phyloP scores from a whole-genome alignment of 2,113 vertebrate species.

The Pituophis catenifer region DNA sequence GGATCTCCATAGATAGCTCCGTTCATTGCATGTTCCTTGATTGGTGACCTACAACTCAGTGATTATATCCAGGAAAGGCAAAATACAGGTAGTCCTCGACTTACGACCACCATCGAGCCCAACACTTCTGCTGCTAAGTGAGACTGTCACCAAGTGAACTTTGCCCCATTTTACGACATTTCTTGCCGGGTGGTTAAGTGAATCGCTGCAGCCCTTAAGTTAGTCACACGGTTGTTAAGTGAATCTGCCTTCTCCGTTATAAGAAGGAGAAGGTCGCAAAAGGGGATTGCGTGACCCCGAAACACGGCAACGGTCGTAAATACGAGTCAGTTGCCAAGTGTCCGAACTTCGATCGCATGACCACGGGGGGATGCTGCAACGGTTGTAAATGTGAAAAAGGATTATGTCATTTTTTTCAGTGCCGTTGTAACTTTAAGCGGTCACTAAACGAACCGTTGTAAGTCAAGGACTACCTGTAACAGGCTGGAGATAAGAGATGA shows the following conservation, averaged over 20 bases:
- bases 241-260: too few relatives aligned
- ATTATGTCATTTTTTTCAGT: neutral
- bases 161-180: too few relatives aligned
- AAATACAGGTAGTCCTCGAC: neutral
- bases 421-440: neutral
- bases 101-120: too few relatives aligned
- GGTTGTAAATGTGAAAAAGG: neutral
- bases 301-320: accelerated
- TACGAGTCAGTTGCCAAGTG: neutral
- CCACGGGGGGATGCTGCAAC: too few relatives aligned
- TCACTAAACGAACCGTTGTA: neutral
- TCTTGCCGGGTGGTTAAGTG: neutral
- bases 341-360: neutral
- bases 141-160: too few relatives aligned
- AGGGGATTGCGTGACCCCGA: too few relatives aligned
- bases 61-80: neutral
- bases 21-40: neutral
- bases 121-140: too few relatives aligned
- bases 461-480: neutral
- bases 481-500: neutral
- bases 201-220: too few relatives aligned
- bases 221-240: too few relatives aligned
- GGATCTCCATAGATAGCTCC: neutral
- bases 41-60: neutral
- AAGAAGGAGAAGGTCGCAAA: too few relatives aligned